These are phyloP conservation scores for Aythya baeri DNA, from an alignment of 2,113 vertebrate genomes.

Conservation along the genomic window DNA sequence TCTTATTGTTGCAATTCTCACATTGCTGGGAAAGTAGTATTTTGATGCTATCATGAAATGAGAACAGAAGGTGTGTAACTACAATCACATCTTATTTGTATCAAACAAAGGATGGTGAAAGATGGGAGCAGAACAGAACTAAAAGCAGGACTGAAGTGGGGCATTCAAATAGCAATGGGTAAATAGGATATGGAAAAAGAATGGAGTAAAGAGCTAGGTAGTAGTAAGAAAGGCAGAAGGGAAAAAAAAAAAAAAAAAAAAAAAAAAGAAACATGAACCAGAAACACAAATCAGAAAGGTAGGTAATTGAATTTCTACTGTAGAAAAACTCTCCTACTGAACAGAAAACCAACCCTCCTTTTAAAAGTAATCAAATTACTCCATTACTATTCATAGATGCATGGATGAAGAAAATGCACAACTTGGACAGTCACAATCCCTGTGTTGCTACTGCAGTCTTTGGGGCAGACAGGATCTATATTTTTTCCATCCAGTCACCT, in stretches of 20 bases:
- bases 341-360: rapidly evolving
- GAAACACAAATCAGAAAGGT: not conserved
- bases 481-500: not conserved
- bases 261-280: not conserved
- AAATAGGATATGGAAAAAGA: not conserved
- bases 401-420: not conserved
- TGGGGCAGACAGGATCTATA: not conserved
- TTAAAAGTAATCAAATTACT: not conserved
- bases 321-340: not conserved
- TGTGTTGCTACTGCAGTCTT: not conserved
- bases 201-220: not conserved
- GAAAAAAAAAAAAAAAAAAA: not conserved
- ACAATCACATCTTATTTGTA: not conserved
- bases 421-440: not conserved
- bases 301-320: not conserved
- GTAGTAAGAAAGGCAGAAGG: not conserved
- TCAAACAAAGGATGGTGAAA: constrained; percentile 1
- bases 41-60: constrained; percentile 17
- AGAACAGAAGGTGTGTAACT: not conserved
- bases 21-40: constrained; percentile 26
- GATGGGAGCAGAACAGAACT: not conserved
- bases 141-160: not conserved
- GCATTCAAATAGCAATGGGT: not conserved
- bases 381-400: not conserved
- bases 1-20: not conserved